Percentiles rank a stretch among this genome's conserved stretches.
phyloP scores from a whole-genome alignment of 2,888 invertebrate species.

The Selenia dentaria region DNA sequence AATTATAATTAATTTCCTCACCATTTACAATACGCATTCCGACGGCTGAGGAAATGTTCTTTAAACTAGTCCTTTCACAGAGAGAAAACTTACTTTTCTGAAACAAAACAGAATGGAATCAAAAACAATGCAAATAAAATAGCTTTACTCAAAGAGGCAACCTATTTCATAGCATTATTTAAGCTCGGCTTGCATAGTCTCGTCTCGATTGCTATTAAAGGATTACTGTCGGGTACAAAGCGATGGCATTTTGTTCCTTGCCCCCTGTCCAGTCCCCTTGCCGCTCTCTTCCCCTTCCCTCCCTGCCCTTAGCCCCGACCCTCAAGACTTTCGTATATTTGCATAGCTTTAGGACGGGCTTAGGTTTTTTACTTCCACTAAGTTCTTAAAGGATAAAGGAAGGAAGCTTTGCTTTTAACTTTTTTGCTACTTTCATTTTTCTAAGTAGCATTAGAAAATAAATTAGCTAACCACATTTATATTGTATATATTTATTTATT shows the following conservation, averaged over 20 bases:
- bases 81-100: too few relatives aligned
- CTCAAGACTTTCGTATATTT: conserved; percentile 81
- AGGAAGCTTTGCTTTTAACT: conserved; percentile 44
- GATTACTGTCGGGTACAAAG: conserved; percentile 77
- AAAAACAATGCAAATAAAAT: conserved; percentile 16
- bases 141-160: conserved; percentile 22
- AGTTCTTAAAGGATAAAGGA: conserved; percentile 75
- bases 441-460: too few relatives aligned
- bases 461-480: too few relatives aligned
- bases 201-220: conserved; percentile 78
- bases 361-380: conserved; percentile 69
- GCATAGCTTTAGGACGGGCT: conserved; percentile 76
- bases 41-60: too few relatives aligned
- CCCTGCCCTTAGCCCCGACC: conserved; percentile 51
- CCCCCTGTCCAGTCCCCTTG: conserved; percentile 66
- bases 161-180: conserved; percentile 31
- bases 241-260: conserved; percentile 77
- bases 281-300: conserved; percentile 30
- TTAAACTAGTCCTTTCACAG: too few relatives aligned
- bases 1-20: too few relatives aligned
- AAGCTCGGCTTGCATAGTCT: conserved; percentile 40
- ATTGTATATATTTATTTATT: too few relatives aligned
- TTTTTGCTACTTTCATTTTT: too few relatives aligned
- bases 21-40: too few relatives aligned
- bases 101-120: too few relatives aligned